Evolutionary conservation across 92 coral and sea anemone genomes (phyloP).

Genomic region (Anthopleura xanthogrammica): DNA sequence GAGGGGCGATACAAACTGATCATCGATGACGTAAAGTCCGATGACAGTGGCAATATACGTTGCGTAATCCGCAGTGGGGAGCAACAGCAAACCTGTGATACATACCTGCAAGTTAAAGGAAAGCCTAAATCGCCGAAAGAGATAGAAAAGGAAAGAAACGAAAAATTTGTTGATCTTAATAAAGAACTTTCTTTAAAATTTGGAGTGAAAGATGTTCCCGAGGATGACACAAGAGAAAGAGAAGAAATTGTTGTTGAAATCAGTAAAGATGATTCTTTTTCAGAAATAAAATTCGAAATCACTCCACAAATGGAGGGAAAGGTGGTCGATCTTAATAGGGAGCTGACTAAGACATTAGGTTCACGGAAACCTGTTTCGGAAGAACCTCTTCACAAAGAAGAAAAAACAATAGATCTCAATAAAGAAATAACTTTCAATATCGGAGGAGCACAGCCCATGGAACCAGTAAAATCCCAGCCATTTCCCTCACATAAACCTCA

Average conservation of each 20-base stretch:
- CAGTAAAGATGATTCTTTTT: not conserved
- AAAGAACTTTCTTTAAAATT: conserved; percentile 29
- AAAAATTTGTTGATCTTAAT: conserved; percentile 8
- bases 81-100: conserved; percentile 19
- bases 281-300: conserved; percentile 7
- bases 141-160: conserved; percentile 24
- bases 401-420: conserved; percentile 2
- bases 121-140: conserved; percentile 21
- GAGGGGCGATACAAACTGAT: conserved; percentile 64
- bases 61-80: conserved; percentile 39
- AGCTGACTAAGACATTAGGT: conserved; percentile 13
- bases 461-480: conserved; percentile 3
- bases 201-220: conserved; percentile 6
- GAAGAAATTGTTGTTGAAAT: not conserved
- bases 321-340: conserved; percentile 18
- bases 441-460: not conserved
- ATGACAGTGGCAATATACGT: conserved; percentile 61
- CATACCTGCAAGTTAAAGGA: conserved; percentile 15
- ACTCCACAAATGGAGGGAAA: conserved; percentile 12
- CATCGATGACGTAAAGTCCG: conserved; percentile 43
- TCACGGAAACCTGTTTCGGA: not conserved
- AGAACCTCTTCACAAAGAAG: conserved; percentile 4
- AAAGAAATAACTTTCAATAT: conserved; percentile 5
- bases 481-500: conserved; percentile 2
- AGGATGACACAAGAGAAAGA: conserved; percentile 1